Evolutionary conservation across 2,888 invertebrate genomes (phyloP).

Genomic region (Polymixis lichenea): DNA sequence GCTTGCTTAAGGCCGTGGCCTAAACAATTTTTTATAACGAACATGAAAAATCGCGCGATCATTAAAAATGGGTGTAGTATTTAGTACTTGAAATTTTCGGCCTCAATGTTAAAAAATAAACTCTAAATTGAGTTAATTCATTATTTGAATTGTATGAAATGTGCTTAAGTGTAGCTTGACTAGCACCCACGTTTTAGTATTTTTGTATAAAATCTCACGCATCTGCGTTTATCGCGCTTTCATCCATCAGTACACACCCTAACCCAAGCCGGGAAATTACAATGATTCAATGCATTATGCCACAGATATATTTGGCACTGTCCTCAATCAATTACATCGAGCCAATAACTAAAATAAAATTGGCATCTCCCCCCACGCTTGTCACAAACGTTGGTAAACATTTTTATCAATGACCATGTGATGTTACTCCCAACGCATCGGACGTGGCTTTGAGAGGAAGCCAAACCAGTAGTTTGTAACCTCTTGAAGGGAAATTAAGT

Average conservation of each 20-base stretch:
- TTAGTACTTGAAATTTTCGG: no score
- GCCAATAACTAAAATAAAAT: slow-evolving; percentile 60
- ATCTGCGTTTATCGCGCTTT: background rate
- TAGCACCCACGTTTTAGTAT: no score
- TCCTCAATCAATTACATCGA: slow-evolving; percentile 46
- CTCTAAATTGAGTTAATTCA: no score
- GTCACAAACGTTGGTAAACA: slow-evolving; percentile 48
- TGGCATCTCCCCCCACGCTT: slow-evolving; percentile 48
- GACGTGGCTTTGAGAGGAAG: slow-evolving; percentile 52
- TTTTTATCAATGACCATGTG: slow-evolving; percentile 57
- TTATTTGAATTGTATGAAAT: no score
- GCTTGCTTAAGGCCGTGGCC: no score
- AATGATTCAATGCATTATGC: slow-evolving; percentile 54
- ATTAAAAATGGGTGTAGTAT: no score
- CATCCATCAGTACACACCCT: background rate
- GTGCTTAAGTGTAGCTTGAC: no score
- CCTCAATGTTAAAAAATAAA: no score
- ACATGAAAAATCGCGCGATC: no score
- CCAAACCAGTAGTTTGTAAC: slow-evolving; percentile 43
- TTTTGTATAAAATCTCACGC: no score
- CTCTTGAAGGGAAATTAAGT: slow-evolving; percentile 38
- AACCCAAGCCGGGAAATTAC: slow-evolving; percentile 54
- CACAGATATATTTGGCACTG: slow-evolving; percentile 53
- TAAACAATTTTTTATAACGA: no score
- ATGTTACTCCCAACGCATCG: slow-evolving; percentile 22